A percentile compares a stretch with the other conserved stretches of the same genome.
Conservation (phyloP, 2,888 invertebrate genomes). For the Enchytraeus crypticus region DNA sequence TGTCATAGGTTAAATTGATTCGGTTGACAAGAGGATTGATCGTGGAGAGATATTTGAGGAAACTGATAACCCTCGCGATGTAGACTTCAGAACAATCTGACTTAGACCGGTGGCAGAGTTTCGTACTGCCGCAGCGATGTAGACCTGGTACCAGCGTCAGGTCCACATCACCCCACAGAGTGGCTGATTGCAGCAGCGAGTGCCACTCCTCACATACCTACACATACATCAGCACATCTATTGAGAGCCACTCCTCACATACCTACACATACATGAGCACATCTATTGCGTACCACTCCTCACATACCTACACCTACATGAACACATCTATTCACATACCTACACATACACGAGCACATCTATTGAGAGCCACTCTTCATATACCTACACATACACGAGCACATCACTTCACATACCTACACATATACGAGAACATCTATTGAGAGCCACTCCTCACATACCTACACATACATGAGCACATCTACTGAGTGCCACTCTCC, state of each 20-base stretch:
- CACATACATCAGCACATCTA: too few species aligned
- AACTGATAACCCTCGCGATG: conserved; percentile 36
- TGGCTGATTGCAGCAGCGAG: conserved; percentile 31
- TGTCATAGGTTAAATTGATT: conserved; percentile 44
- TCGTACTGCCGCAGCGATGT: too few species aligned
- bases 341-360: too few species aligned
- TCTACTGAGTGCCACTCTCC: conserved; percentile 35
- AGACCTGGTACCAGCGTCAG: conserved; percentile 40
- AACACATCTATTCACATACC: too few species aligned
- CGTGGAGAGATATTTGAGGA: conserved; percentile 31
- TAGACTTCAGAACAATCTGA: conserved; percentile 37
- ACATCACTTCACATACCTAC: conserved; percentile 38
- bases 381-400: conserved; percentile 36
- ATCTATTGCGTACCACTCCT: conserved; percentile 36
- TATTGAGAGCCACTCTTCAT: too few species aligned
- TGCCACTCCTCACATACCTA: conserved; percentile 39
- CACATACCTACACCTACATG: conserved; percentile 36
- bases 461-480: too few species aligned
- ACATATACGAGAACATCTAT: conserved; percentile 32
- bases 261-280: too few species aligned
- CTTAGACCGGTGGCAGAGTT: too few species aligned
- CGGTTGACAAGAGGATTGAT: conserved; percentile 34
- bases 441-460: conserved; percentile 36
- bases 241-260: conserved; percentile 35
- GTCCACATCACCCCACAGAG: conserved; percentile 37